phyloP scores from a whole-genome alignment of 2,113 vertebrate genomes.

The Coptodon rendalli region DNA sequence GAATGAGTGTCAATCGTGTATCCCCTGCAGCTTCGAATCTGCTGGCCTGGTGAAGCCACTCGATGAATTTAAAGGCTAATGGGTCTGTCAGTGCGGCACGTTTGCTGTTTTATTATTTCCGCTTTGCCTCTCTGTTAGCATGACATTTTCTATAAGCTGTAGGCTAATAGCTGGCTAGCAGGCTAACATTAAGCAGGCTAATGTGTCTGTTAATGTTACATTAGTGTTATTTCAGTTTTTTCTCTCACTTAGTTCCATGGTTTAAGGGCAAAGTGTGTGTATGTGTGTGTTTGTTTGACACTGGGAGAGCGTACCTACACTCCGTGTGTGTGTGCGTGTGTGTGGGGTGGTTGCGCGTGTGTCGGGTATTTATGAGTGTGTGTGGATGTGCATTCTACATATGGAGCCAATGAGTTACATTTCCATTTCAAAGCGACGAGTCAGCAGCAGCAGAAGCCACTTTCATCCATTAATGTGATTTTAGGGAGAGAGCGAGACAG shows the following conservation, averaged over 20 bases:
- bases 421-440: slow-evolving; percentile 72
- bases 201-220: slow-evolving; percentile 66
- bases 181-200: slow-evolving; percentile 65
- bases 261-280: slow-evolving; percentile 56
- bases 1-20: background rate
- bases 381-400: slow-evolving; percentile 38
- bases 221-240: slow-evolving; percentile 64
- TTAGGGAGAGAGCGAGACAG: slow-evolving; percentile 57
- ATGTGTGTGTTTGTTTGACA: background rate
- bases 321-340: background rate
- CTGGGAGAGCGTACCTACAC: slow-evolving; percentile 30
- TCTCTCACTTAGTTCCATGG: slow-evolving; percentile 57
- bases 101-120: slow-evolving; percentile 25
- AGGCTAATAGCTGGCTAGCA: slow-evolving; percentile 61
- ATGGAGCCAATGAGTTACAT: slow-evolving; percentile 67
- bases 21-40: slow-evolving; percentile 5
- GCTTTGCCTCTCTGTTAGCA: slow-evolving; percentile 38
- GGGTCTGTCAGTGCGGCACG: slow-evolving; percentile 26
- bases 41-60: background rate
- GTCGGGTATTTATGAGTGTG: background rate
- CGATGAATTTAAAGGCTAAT: background rate
- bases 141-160: slow-evolving; percentile 60
- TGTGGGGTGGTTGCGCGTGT: background rate
- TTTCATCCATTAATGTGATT: slow-evolving; percentile 73
- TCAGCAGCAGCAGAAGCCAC: slow-evolving; percentile 68